A percentile compares a stretch with the other conserved stretches of the same genome.
phyloP scores from a whole-genome alignment of 2,888 invertebrate species.

The Sarcophaga rosellei region DNA sequence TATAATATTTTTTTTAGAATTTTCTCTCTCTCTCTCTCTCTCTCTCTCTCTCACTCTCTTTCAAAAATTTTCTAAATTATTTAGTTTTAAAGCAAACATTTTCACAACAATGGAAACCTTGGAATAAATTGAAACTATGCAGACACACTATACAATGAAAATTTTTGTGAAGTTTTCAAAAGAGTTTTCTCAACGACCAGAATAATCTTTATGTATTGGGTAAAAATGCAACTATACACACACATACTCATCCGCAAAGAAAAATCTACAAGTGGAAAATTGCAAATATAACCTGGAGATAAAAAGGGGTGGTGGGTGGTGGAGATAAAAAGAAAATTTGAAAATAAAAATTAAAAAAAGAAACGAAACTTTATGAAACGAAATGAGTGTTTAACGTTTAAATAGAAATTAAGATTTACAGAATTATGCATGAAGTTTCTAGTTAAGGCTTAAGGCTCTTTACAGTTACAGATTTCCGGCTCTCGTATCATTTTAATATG shows the following conservation, averaged over 20 bases:
- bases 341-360: neutral
- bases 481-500: neutral
- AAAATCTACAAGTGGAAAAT: constrained; percentile 27
- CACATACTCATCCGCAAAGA: neutral
- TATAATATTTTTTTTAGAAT: neutral
- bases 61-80: neutral
- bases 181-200: constrained; percentile 24
- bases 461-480: constrained; percentile 39
- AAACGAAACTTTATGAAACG: neutral
- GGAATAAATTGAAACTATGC: constrained; percentile 41
- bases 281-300: constrained; percentile 38
- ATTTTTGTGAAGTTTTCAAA: constrained; percentile 40
- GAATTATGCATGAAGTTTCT: constrained; percentile 47
- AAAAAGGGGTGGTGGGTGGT: neutral
- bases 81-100: constrained; percentile 35
- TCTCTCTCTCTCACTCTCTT: neutral
- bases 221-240: neutral
- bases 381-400: constrained; percentile 42
- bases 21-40: neutral
- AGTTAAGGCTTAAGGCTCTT: constrained; percentile 11
- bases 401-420: constrained; percentile 57
- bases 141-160: constrained; percentile 27
- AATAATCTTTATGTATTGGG: constrained; percentile 1
- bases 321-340: neutral
- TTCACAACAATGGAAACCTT: constrained; percentile 28